Percentiles rank a stretch among this genome's conserved stretches.
These are phyloP conservation scores for Paragorgia papillata DNA, from an alignment of 92 coral and sea anemone genomes.

Conservation along the genomic window DNA sequence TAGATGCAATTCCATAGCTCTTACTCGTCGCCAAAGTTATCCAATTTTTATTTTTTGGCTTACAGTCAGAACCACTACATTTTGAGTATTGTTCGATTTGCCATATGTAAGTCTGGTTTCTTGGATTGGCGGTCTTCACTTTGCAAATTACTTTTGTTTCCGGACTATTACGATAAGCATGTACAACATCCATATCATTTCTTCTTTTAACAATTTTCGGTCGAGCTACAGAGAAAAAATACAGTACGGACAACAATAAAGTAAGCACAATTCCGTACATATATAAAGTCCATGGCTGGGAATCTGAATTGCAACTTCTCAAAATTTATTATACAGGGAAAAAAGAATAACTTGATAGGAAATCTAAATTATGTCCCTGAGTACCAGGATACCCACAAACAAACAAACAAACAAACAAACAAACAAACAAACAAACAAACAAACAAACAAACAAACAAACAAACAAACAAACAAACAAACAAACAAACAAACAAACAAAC, in stretches of 20 bases:
- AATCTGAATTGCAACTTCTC: background rate
- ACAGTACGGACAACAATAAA: background rate
- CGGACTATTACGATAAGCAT: background rate
- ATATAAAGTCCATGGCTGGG: background rate
- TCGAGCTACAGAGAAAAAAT: conserved; percentile 4
- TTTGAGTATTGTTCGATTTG: background rate
- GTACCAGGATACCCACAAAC: too few relatives aligned
- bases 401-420: too few relatives aligned
- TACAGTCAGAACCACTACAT: conserved; percentile 4
- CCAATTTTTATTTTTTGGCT: conserved; percentile 24
- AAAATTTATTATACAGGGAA: background rate
- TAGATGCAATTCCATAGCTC: background rate
- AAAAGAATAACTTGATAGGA: too few relatives aligned
- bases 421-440: too few relatives aligned
- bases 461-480: too few relatives aligned
- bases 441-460: too few relatives aligned
- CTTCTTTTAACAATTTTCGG: conserved; percentile 14
- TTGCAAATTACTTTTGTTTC: background rate
- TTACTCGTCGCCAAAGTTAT: background rate
- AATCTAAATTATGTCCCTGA: too few relatives aligned
- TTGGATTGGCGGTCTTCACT: conserved; percentile 18
- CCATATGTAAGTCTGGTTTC: background rate
- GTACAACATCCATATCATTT: background rate
- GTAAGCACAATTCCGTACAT: background rate
- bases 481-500: too few relatives aligned